Conservation (phyloP, 2,888 invertebrate species). For the Phorcus lineatus region DNA sequence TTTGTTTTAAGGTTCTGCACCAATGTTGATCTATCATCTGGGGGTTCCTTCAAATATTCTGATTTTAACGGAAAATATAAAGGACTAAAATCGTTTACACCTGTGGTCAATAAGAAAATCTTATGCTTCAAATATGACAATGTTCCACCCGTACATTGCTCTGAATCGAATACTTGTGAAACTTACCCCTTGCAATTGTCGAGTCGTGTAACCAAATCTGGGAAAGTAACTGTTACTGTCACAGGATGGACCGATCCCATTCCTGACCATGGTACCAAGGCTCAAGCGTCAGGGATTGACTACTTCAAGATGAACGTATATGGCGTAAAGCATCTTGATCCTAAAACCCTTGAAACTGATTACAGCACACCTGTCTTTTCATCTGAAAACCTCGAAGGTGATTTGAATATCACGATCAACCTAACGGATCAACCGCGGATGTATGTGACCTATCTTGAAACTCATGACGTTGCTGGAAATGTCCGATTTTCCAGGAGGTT, state of each 20-base stretch:
- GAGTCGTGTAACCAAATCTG: slow-evolving; percentile 28
- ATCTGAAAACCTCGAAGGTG: neutral
- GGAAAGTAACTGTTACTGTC: slow-evolving; percentile 29
- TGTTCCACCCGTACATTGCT: slow-evolving; percentile 9
- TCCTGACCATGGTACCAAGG: slow-evolving; percentile 25
- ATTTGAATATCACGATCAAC: neutral
- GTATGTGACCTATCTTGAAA: slow-evolving; percentile 3
- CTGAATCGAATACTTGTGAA: neutral
- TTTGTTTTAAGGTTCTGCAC: neutral
- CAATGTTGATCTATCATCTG: neutral
- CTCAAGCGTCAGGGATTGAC: slow-evolving; percentile 43
- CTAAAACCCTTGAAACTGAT: slow-evolving; percentile 21
- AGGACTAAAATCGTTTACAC: neutral
- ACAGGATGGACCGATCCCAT: slow-evolving; percentile 46
- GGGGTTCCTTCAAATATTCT: neutral
- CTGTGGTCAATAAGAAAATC: neutral
- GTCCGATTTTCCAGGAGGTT: slow-evolving; percentile 19
- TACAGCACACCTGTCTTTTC: neutral
- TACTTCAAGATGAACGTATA: neutral
- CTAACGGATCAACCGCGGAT: neutral
- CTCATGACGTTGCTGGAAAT: slow-evolving; percentile 27
- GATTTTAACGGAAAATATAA: neutral
- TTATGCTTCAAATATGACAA: slow-evolving; percentile 24
- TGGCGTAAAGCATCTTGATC: slow-evolving; percentile 23
- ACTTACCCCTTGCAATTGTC: no score